Percentiles rank a stretch among this genome's conserved stretches.
Conservation (phyloP, 2,888 invertebrate species). For the Lasius platythorax region DNA sequence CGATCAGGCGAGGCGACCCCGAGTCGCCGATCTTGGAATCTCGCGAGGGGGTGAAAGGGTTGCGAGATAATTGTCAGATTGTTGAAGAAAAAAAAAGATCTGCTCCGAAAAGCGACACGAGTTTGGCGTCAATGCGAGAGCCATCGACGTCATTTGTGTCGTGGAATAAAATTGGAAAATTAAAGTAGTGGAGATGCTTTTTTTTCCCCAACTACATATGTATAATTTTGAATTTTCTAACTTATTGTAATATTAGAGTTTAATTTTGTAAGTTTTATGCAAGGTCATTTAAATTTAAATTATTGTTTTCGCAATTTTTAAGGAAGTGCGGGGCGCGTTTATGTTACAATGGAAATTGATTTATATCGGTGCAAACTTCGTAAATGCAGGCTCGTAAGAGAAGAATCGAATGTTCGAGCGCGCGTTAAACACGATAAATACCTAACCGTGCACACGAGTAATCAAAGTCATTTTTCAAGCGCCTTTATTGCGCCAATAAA, state of each 20-base stretch:
- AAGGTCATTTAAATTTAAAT: neutral
- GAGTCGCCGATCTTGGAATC: constrained; percentile 2
- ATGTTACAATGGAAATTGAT: neutral
- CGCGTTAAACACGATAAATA: neutral
- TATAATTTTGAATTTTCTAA: neutral
- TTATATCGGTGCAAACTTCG: neutral
- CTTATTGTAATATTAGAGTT: neutral
- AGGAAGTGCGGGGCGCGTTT: neutral
- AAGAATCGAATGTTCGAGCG: constrained; percentile 17
- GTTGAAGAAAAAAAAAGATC: neutral
- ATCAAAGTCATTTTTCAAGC: constrained; percentile 38
- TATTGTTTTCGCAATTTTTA: constrained; percentile 3
- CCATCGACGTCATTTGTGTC: neutral
- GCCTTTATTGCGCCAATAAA: constrained; percentile 35
- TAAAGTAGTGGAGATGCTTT: neutral
- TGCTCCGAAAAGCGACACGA: neutral
- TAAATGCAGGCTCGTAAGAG: neutral
- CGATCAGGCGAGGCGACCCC: constrained; percentile 18
- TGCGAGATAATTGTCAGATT: no score
- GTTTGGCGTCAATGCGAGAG: neutral
- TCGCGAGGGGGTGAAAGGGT: neutral
- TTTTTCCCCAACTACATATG: neutral
- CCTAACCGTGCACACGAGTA: constrained; percentile 6
- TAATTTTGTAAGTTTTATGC: neutral
- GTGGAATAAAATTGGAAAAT: neutral